phyloP scores from a whole-genome alignment of 2,888 invertebrate species.

The Drosophila paracracens region DNA sequence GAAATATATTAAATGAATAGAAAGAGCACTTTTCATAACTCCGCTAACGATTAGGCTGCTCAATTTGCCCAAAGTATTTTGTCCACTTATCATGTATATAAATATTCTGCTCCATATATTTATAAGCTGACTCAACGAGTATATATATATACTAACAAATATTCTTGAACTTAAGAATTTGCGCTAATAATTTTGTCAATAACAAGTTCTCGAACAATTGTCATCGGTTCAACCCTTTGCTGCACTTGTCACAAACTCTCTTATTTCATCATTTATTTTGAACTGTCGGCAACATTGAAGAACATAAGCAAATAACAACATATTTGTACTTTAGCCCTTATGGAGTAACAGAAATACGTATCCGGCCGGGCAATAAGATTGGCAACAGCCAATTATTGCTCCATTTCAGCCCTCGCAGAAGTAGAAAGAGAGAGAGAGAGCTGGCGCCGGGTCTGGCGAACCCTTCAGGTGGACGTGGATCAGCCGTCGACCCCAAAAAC shows the following conservation, averaged over 20 bases:
- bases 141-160: no score
- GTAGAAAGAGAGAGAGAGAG: constrained; percentile 3
- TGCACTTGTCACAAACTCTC: constrained; percentile 9
- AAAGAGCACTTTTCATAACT: neutral
- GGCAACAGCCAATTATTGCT: constrained; percentile 70
- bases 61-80: neutral
- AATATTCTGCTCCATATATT: neutral
- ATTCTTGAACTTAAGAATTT: neutral
- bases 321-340: constrained; percentile 7
- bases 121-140: neutral
- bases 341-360: constrained; percentile 32
- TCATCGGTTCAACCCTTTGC: neutral
- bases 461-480: constrained; percentile 60
- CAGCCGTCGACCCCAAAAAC: constrained; percentile 25
- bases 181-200: neutral
- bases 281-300: constrained; percentile 47
- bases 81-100: neutral
- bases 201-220: neutral
- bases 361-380: constrained; percentile 53
- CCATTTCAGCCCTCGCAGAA: constrained; percentile 10
- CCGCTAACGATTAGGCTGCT: neutral
- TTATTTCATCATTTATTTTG: constrained; percentile 25
- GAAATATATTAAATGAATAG: neutral
- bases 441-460: constrained; percentile 14
- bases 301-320: constrained; percentile 24